Percentiles rank a stretch among this genome's conserved stretches.
Evolutionary conservation across 64 coral and sea anemone species (phyloP).

Genomic region (Dendronephthya gigantea): DNA sequence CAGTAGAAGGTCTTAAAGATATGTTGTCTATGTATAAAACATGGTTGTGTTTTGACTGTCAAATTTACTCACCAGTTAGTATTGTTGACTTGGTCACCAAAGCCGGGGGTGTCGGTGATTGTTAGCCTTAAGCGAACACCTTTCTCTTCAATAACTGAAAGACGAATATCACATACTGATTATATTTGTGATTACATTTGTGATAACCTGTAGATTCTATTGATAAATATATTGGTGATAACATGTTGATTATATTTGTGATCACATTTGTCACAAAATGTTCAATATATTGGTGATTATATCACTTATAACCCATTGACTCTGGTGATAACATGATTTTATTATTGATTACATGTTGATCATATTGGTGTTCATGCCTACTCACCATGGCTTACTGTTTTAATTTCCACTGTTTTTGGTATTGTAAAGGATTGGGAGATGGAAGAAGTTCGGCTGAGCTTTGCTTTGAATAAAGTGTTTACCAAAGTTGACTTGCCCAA

Average conservation of each 20-base stretch:
- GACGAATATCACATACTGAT: not conserved
- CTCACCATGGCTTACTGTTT: conserved; percentile 98
- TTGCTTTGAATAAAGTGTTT: conserved; percentile 90
- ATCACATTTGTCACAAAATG: too few species aligned
- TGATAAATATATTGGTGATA: too few species aligned
- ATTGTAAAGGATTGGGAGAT: conserved; percentile 55
- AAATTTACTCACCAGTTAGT: conserved; percentile 65
- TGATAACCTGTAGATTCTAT: too few species aligned
- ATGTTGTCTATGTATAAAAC: too few species aligned
- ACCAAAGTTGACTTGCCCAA: conserved; percentile 98
- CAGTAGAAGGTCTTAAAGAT: too few species aligned
- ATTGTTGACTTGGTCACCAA: conserved; percentile 99
- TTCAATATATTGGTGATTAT: too few species aligned
- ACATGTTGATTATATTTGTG: not conserved
- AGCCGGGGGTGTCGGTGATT: conserved; percentile 93
- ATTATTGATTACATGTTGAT: too few species aligned
- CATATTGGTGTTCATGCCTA: too few species aligned
- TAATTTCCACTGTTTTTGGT: conserved; percentile 94
- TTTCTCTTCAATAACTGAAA: conserved; percentile 98
- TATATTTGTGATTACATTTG: too few species aligned
- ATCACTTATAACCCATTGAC: not conserved
- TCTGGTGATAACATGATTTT: not conserved
- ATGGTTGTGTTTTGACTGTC: too few species aligned
- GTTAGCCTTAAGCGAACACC: conserved; percentile 71
- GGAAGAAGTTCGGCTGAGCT: conserved; percentile 62